Percentiles rank a stretch among this genome's conserved stretches.
Evolutionary conservation across 2,113 vertebrate species (phyloP).

Genomic region (Furnarius figulus): DNA sequence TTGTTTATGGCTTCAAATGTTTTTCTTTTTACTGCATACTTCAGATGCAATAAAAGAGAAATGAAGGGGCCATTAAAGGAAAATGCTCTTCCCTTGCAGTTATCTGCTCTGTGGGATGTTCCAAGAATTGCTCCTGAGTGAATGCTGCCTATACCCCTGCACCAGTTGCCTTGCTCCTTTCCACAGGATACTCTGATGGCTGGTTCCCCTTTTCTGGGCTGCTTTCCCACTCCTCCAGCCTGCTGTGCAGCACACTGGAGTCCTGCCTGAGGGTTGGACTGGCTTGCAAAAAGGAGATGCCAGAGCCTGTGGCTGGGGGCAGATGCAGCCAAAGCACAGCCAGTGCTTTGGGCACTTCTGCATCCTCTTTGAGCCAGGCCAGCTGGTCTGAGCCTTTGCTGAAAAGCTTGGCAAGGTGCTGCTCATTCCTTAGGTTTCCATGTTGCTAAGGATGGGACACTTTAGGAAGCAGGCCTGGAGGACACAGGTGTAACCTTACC

Average conservation of each 20-base stretch:
- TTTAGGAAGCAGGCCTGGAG: neutral
- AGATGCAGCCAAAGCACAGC: neutral
- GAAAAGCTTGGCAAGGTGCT: neutral
- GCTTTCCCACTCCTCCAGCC: neutral
- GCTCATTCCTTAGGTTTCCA: neutral
- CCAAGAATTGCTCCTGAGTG: neutral
- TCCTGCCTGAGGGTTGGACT: neutral
- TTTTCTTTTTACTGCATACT: constrained; percentile 12
- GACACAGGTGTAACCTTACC: neutral
- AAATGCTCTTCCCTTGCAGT: neutral
- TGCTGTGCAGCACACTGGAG: neutral
- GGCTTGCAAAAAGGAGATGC: neutral
- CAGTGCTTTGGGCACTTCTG: neutral
- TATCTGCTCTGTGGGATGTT: neutral
- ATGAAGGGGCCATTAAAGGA: neutral
- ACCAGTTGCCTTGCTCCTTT: neutral
- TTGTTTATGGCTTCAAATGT: neutral
- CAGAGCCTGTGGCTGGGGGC: neutral
- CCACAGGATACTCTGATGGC: neutral
- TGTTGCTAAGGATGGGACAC: neutral
- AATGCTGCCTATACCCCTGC: neutral
- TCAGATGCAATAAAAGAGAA: constrained; percentile 15
- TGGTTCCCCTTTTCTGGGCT: neutral
- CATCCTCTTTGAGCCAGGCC: neutral
- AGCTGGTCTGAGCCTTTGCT: neutral